Evolutionary conservation across 1,140 invertebrate species (phyloP).

Genomic region (Drosophila obscura): DNA sequence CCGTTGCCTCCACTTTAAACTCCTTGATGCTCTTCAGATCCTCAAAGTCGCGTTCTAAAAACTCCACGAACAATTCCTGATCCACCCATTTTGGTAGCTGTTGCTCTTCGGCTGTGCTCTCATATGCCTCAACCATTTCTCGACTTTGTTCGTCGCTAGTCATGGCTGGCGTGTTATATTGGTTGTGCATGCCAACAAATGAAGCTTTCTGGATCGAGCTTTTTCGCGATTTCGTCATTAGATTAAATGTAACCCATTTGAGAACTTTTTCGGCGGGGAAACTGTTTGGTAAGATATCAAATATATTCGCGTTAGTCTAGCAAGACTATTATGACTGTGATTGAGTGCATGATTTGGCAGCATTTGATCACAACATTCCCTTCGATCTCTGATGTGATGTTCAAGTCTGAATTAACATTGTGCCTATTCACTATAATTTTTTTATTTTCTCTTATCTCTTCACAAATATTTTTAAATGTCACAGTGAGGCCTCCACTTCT

Average conservation of each 20-base stretch:
- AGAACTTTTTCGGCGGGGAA: too few relatives aligned
- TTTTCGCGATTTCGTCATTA: too few relatives aligned
- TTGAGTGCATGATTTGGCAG: too few relatives aligned
- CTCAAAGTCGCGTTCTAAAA: conserved; percentile 45
- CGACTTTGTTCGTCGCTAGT: neutral
- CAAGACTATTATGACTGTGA: too few relatives aligned
- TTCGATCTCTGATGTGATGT: neutral
- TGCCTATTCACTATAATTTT: conserved; percentile 16
- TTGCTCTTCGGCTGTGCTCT: neutral
- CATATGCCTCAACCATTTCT: conserved; percentile 31
- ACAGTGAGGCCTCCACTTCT: too few relatives aligned
- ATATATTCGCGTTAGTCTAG: too few relatives aligned
- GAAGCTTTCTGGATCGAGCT: conserved; percentile 7
- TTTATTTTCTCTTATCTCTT: conserved; percentile 15
- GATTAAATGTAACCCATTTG: too few relatives aligned
- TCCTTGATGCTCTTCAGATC: conserved; percentile 44
- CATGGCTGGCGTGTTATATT: conserved; percentile 11
- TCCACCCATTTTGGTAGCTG: conserved; percentile 44
- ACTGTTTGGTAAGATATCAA: too few relatives aligned
- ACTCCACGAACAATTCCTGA: conserved; percentile 36
- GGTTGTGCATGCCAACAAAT: too few relatives aligned
- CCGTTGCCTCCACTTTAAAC: conserved; percentile 42
- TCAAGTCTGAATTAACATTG: neutral
- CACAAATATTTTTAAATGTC: too few relatives aligned
- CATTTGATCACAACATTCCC: too few relatives aligned